Conservation (phyloP, 2,797 vertebrate genomes). For the Microtus agrestis region DNA sequence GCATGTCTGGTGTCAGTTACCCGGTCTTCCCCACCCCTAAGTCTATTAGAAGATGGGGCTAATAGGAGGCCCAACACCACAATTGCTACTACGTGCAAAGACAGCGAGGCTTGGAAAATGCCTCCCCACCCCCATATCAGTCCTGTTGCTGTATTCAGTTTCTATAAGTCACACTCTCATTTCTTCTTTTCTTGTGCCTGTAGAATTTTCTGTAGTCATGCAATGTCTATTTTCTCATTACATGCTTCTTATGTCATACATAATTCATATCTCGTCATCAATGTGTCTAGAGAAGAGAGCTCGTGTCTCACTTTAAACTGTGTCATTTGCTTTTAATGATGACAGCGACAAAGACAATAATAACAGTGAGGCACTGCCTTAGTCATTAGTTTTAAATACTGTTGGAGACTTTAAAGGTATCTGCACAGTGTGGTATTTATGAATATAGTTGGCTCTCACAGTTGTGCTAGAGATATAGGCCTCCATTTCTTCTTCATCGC, state of each 20-base stretch:
- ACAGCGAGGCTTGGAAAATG: neutral
- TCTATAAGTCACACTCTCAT: neutral
- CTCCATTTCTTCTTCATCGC: constrained; percentile 40
- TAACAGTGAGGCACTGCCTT: neutral
- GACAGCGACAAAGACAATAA: neutral
- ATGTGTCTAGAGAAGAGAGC: neutral
- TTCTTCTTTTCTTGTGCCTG: neutral
- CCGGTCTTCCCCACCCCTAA: neutral
- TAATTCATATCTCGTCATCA: neutral
- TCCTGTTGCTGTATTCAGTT: neutral
- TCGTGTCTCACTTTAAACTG: constrained; percentile 3
- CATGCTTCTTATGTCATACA: neutral
- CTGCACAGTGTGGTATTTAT: neutral
- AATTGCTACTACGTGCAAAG: neutral
- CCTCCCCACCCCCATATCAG: too few relatives aligned
- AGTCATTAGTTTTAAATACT: constrained; percentile 51
- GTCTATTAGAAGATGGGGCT: neutral
- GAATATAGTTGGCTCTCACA: neutral
- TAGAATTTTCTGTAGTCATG: neutral
- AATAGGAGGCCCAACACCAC: neutral
- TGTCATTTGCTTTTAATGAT: constrained; percentile 23
- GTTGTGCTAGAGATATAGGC: neutral
- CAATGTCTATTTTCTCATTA: neutral
- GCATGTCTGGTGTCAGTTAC: neutral
- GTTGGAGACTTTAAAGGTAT: constrained; percentile 24